phyloP scores from a whole-genome alignment of 2,797 vertebrate genomes.

The Sylvia borin region DNA sequence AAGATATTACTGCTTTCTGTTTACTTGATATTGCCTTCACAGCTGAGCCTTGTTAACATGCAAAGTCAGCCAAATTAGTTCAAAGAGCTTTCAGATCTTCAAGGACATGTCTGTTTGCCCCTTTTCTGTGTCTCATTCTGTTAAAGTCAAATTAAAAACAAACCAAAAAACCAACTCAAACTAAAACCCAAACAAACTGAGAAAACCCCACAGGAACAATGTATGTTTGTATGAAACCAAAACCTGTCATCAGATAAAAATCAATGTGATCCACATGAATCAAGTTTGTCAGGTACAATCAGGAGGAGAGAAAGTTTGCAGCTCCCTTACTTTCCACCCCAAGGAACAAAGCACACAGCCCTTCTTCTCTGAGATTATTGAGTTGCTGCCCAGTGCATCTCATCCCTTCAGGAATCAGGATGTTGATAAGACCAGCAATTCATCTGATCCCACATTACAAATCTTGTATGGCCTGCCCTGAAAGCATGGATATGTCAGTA shows the following conservation, averaged over 20 bases:
- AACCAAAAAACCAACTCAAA: background rate
- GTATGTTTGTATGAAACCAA: background rate
- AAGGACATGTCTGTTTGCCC: background rate
- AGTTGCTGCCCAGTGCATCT: background rate
- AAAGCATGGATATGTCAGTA: background rate
- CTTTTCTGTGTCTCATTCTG: background rate
- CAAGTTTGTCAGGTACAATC: background rate
- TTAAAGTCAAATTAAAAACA: background rate
- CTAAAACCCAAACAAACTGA: background rate
- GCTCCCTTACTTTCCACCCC: background rate
- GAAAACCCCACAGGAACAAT: background rate
- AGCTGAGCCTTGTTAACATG: background rate
- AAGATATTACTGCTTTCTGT: background rate
- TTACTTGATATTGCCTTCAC: background rate
- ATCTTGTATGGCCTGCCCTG: background rate
- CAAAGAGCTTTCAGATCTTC: conserved; percentile 7
- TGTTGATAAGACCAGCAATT: background rate
- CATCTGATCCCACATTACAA: background rate
- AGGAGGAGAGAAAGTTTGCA: background rate
- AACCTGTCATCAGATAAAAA: background rate
- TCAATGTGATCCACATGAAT: background rate
- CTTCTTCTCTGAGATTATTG: background rate
- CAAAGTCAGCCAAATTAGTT: background rate
- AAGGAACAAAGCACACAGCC: background rate
- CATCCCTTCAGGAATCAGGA: background rate